A percentile compares a stretch with the other conserved stretches of the same genome.
Evolutionary conservation across 2,797 vertebrate species (phyloP).

Genomic region (Melanotaenia maccullochi): DNA sequence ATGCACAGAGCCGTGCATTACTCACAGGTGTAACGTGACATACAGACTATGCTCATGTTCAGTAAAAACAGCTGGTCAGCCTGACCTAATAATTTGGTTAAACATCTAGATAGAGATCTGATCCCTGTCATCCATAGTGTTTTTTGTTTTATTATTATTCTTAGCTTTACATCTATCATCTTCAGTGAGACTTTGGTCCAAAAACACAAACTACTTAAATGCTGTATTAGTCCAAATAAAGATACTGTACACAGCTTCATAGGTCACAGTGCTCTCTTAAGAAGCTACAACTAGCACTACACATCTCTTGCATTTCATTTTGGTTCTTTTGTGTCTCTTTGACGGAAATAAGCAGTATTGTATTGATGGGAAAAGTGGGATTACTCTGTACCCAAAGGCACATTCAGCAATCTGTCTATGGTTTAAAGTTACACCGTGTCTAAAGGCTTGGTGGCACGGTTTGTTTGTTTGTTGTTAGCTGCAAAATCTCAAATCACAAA

Average conservation of each 20-base stretch:
- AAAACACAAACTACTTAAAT: neutral
- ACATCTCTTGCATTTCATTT: neutral
- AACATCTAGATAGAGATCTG: neutral
- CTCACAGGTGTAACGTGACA: too few relatives aligned
- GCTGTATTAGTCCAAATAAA: neutral
- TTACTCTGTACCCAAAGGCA: neutral
- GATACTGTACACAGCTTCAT: neutral
- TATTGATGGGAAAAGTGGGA: neutral
- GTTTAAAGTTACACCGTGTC: neutral
- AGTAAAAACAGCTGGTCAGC: neutral
- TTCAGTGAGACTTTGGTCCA: neutral
- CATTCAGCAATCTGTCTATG: neutral
- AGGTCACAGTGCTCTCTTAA: neutral
- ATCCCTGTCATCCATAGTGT: too few relatives aligned
- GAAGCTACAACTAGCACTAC: neutral
- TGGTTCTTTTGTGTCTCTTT: neutral
- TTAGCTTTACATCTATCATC: neutral
- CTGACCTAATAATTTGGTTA: neutral
- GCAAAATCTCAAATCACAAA: neutral
- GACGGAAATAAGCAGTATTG: neutral
- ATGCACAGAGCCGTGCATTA: neutral
- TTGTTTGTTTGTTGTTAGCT: neutral
- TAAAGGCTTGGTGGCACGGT: neutral
- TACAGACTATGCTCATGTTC: too few relatives aligned
- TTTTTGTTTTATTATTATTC: too few relatives aligned